Percentiles rank a stretch among this genome's conserved stretches.
Evolutionary conservation across 2,888 invertebrate genomes (phyloP).

Genomic region (Ennomos fuscantarius): DNA sequence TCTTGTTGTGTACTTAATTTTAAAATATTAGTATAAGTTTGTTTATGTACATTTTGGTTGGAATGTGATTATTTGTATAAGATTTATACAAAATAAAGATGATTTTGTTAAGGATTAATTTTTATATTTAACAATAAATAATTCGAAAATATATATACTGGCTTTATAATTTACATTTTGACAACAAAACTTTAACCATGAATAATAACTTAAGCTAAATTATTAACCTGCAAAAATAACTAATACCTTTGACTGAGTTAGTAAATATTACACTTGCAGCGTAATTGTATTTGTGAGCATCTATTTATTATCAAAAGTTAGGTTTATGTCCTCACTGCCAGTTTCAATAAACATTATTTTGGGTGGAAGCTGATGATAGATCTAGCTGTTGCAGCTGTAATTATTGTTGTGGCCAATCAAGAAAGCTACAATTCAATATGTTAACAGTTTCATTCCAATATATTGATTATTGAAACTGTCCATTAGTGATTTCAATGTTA

Average conservation of each 20-base stretch:
- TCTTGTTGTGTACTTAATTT: conserved; percentile 79
- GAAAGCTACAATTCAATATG: too few species aligned
- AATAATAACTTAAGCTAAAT: conserved; percentile 2
- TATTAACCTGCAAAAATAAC: background rate
- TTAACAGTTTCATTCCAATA: too few species aligned
- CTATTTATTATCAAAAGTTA: too few species aligned
- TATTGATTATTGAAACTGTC: too few species aligned
- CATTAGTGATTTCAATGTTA: too few species aligned
- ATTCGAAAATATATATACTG: conserved; percentile 45
- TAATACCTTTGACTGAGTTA: background rate
- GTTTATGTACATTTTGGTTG: conserved; percentile 74
- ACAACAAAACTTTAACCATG: conserved; percentile 1
- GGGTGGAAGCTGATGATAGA: too few species aligned
- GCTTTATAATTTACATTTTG: conserved; percentile 15
- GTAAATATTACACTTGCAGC: background rate
- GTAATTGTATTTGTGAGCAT: background rate
- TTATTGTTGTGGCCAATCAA: too few species aligned
- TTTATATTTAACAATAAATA: conserved; percentile 69
- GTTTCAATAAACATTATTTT: too few species aligned
- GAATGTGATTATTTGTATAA: conserved; percentile 69
- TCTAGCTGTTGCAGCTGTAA: too few species aligned
- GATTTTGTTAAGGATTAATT: conserved; percentile 60
- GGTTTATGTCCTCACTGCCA: too few species aligned
- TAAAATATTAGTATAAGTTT: conserved; percentile 45
- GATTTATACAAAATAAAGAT: conserved; percentile 55